phyloP scores from a whole-genome alignment of 2,888 invertebrate genomes.

The Platerodrilus igneus region DNA sequence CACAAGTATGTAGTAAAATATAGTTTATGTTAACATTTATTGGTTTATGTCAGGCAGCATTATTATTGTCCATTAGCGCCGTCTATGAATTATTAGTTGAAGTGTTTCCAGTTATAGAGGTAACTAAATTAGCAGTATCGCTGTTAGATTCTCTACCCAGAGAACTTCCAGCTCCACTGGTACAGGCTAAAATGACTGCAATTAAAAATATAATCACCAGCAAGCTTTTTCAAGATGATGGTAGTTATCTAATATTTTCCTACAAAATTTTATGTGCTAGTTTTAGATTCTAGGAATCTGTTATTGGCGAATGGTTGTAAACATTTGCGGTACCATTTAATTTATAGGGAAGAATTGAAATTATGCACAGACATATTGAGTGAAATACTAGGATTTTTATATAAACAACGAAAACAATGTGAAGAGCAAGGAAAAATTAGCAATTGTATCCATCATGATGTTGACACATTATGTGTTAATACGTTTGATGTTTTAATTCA shows the following conservation, averaged over 20 bases:
- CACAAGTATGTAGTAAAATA: too few relatives aligned
- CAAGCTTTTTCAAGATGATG: conserved; percentile 67
- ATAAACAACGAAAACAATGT: conserved; percentile 50
- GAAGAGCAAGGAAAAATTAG: conserved; percentile 55
- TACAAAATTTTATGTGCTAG: conserved; percentile 10
- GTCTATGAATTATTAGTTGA: conserved; percentile 77
- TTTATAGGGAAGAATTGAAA: conserved; percentile 74
- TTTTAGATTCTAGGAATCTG: conserved; percentile 76
- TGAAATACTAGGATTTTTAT: conserved; percentile 69
- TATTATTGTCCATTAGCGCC: conserved; percentile 76
- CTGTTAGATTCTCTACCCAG: conserved; percentile 72
- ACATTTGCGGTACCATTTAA: conserved; percentile 78
- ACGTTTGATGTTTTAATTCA: conserved; percentile 81
- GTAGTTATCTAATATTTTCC: conserved; percentile 44
- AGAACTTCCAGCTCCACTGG: conserved; percentile 64
- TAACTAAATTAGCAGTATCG: conserved; percentile 73
- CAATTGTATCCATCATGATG: conserved; percentile 68
- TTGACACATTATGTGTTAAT: conserved; percentile 76
- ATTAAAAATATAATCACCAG: conserved; percentile 76
- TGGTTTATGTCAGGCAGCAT: conserved; percentile 58
- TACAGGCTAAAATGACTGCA: conserved; percentile 76
- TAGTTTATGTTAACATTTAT: conserved; percentile 4
- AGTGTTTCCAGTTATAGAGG: conserved; percentile 69
- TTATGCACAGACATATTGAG: conserved; percentile 83
- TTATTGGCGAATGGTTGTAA: conserved; percentile 79